Percentiles rank a stretch among this genome's conserved stretches.
Conservation (phyloP, 1,140 invertebrate species). For the Pachypeltis micranthus region DNA sequence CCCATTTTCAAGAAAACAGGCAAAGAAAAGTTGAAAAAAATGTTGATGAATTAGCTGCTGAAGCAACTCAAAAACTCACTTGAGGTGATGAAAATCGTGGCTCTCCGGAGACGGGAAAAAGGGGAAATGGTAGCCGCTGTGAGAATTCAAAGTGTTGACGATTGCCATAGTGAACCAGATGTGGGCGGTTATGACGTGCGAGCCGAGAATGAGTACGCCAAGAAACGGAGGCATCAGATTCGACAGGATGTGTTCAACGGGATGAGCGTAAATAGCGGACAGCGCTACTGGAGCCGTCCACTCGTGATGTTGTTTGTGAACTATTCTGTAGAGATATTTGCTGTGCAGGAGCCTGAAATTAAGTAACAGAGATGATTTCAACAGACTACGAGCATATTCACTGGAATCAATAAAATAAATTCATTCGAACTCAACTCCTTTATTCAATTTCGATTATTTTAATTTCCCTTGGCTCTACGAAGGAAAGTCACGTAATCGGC, state of each 20-base stretch:
- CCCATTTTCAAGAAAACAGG: too few relatives aligned
- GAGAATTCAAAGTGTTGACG: constrained; percentile 68
- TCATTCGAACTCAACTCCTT: too few relatives aligned
- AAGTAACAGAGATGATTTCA: too few relatives aligned
- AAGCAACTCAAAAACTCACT: constrained; percentile 43
- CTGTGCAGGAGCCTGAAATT: constrained; percentile 57
- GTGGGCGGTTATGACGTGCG: constrained; percentile 71
- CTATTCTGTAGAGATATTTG: constrained; percentile 61
- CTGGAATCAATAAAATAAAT: too few relatives aligned
- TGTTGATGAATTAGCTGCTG: too few relatives aligned
- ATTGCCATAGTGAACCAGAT: constrained; percentile 72
- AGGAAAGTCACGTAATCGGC: too few relatives aligned
- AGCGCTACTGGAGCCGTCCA: constrained; percentile 77
- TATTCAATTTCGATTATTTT: too few relatives aligned
- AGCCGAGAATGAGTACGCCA: constrained; percentile 67
- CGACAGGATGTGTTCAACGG: constrained; percentile 72
- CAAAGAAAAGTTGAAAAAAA: too few relatives aligned
- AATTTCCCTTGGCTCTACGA: too few relatives aligned
- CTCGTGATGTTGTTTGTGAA: constrained; percentile 78
- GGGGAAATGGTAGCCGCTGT: constrained; percentile 81
- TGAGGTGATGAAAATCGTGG: constrained; percentile 82
- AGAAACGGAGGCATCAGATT: constrained; percentile 69
- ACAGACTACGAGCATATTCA: too few relatives aligned
- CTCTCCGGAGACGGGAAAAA: constrained; percentile 81
- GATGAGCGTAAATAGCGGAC: constrained; percentile 76